Evolutionary conservation across 1,140 invertebrate genomes (phyloP).

Genomic region (Drosophila ironensis): DNA sequence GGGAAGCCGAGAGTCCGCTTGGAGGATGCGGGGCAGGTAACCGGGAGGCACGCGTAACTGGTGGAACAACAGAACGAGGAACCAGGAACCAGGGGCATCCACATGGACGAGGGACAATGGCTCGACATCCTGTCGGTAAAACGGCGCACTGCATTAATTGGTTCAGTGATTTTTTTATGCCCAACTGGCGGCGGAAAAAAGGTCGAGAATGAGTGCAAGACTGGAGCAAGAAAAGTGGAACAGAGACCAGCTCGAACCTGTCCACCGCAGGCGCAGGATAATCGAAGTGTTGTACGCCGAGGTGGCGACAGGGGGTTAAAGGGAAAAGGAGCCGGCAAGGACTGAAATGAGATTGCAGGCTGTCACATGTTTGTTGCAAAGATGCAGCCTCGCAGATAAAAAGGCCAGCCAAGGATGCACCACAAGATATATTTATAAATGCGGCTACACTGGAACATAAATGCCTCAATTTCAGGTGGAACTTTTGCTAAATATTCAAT

Average conservation of each 20-base stretch:
- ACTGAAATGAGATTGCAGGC: neutral
- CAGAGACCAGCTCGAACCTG: conserved; percentile 47
- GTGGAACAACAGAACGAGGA: conserved; percentile 17
- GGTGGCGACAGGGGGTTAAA: neutral
- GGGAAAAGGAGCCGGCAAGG: neutral
- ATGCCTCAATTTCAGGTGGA: no score
- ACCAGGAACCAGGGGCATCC: neutral
- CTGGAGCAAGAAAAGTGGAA: conserved; percentile 5
- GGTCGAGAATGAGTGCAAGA: neutral
- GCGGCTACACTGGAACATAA: no score
- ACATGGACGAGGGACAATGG: conserved; percentile 50
- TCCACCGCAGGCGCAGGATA: conserved; percentile 46
- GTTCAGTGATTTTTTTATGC: conserved; percentile 67
- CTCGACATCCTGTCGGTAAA: conserved; percentile 59
- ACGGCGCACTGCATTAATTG: conserved; percentile 68
- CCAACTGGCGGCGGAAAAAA: conserved; percentile 40
- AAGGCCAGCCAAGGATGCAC: conserved; percentile 11
- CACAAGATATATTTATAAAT: conserved; percentile 1
- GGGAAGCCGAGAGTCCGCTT: neutral
- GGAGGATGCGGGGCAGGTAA: neutral
- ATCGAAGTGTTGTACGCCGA: conserved; percentile 9
- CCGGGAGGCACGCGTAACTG: conserved; percentile 40
- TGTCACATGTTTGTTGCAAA: conserved; percentile 42
- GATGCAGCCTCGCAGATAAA: conserved; percentile 42
- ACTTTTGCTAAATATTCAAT: no score